Base-by-base conservation (phyloP, 1,140 invertebrate species). In the Drosophila jambulina region DNA sequence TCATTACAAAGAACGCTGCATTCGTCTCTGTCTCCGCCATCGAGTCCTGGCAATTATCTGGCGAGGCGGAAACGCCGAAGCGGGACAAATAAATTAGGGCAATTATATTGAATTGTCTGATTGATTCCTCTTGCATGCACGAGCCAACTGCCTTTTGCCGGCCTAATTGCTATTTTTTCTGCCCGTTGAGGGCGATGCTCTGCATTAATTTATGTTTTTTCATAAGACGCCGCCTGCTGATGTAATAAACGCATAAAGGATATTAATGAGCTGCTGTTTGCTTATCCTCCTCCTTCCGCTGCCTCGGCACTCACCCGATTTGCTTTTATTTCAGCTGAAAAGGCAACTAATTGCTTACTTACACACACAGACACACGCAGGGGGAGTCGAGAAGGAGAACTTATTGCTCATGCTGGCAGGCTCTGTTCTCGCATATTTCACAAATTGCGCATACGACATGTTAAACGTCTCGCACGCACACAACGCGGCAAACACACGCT, bases 221-320 rank as follows among this genome's bases (percentile, higher is more conserved):
- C 83, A 78, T 83, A 82, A 87, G 80, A 62, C 78, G 78, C 63
- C 60, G 64, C 42, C 36, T 78, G 77, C 69, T 72, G 60, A 67
- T 90, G 82, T 90, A 91, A 90, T 90, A 90, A 90, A 90, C 85
- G 85, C 78, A 90, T 90, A 90, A 90, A 90, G 85, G 85, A 90
- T 90, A 90, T 90, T 90, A 88, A 87, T 88, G 84, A 90, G 81
- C 81, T 90, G 63, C 69, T 87, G 77, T 88, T 88, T 87, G 83
- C 67, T 87, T 80, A 79, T 58, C 60, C 67, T 49, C 15, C 48
- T 51, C 38, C 48, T 51, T 34, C 36, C 27, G 7, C 49, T 15
- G 2, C 4, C 12, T 7, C 4, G 36, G 19, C 65, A 40, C 67
- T 71, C 69, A 51, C 69, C 45, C 72, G 84, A 83, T 80, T 87